These are phyloP conservation scores for Pseudorhombus dupliciocellatus DNA, from an alignment of 2,113 vertebrate species.

Conservation along the genomic window DNA sequence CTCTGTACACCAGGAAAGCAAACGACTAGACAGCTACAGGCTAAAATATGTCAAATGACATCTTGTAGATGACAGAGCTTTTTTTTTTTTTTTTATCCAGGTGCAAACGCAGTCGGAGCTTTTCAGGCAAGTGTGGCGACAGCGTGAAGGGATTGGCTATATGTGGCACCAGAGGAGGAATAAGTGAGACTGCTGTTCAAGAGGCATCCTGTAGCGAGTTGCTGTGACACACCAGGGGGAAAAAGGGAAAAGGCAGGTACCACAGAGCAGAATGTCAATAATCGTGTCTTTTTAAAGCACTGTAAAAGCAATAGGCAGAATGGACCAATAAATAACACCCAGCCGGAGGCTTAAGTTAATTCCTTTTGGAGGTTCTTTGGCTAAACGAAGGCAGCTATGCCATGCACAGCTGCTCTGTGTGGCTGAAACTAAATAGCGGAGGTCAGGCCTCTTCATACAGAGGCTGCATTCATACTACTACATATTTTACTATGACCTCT, in stretches of 20 bases:
- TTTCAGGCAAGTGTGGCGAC: constrained; percentile 3
- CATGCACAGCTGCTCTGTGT: neutral
- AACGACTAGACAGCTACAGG: constrained; percentile 27
- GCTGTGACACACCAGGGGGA: constrained; percentile 21
- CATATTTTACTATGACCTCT: no score
- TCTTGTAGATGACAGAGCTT: constrained; percentile 1
- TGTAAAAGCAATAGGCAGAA: constrained; percentile 5
- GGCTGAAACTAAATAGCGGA: constrained; percentile 31
- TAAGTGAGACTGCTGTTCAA: constrained; percentile 18
- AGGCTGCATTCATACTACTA: neutral
- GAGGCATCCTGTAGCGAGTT: constrained; percentile 30
- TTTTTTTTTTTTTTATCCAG: neutral
- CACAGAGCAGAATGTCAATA: neutral
- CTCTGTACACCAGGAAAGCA: neutral
- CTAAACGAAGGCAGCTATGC: neutral
- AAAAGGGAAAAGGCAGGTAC: constrained; percentile 13
- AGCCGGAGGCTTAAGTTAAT: neutral
- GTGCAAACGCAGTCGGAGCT: neutral
- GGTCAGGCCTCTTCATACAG: constrained; percentile 20
- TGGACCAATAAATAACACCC: neutral
- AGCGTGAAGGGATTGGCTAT: constrained; percentile 1
- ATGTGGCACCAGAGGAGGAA: neutral
- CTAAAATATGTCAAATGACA: constrained; percentile 2
- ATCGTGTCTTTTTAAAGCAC: constrained; percentile 2
- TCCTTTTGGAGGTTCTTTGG: no score